phyloP scores from a whole-genome alignment of 1,140 invertebrate species.

The Paraescarpia echinospica region DNA sequence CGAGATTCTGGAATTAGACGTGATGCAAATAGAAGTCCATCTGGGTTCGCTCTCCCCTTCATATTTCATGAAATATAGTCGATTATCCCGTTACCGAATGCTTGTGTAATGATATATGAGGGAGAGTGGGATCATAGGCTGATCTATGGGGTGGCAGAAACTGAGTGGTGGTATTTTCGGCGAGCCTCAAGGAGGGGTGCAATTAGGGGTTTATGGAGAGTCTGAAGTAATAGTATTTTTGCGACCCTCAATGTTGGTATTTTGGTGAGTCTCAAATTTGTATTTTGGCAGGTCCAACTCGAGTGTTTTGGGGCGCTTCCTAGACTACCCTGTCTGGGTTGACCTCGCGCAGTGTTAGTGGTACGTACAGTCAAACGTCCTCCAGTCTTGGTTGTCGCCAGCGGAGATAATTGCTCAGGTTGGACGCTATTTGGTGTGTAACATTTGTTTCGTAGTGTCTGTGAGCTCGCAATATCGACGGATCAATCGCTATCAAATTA shows the following conservation, averaged over 20 bases:
- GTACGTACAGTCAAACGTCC: not conserved
- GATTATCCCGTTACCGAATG: not conserved
- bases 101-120: not conserved
- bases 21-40: not conserved
- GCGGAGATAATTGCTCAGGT: not conserved
- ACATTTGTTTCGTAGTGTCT: not conserved
- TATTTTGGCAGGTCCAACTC: no score
- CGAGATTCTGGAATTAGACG: not conserved
- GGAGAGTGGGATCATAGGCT: not conserved
- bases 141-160: no score
- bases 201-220: no score
- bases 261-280: no score
- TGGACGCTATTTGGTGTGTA: not conserved
- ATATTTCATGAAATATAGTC: no score
- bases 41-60: not conserved
- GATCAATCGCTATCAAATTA: not conserved
- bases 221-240: no score
- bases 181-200: no score
- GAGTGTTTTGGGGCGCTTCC: no score
- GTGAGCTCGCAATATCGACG: not conserved
- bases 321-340: no score
- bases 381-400: not conserved
- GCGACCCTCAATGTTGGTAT: no score
- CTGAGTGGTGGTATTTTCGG: no score
- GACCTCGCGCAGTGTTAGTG: not conserved